phyloP scores from a whole-genome alignment of 2,113 vertebrate genomes.

The Hucho hucho region DNA sequence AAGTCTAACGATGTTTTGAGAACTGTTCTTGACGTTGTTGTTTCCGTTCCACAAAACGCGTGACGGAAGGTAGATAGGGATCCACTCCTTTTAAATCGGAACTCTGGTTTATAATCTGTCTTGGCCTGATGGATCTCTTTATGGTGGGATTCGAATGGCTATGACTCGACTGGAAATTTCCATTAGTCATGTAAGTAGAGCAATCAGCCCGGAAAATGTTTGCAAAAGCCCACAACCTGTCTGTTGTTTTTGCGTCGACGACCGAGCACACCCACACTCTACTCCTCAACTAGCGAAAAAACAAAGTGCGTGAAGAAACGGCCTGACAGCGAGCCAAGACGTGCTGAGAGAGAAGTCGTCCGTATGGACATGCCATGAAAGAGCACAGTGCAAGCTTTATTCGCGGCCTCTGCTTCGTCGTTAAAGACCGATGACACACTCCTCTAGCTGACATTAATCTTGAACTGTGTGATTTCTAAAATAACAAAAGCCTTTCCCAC shows the following conservation, averaged over 20 bases:
- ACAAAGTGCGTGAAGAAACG: not conserved
- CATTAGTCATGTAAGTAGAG: slow-evolving; percentile 70
- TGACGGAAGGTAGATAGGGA: slow-evolving; percentile 42
- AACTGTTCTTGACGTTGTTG: not conserved
- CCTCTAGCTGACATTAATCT: slow-evolving; percentile 75
- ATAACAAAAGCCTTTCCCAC: slow-evolving; percentile 74
- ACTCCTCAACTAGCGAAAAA: slow-evolving; percentile 1
- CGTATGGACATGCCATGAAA: slow-evolving; percentile 59
- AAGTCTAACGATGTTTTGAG: no score
- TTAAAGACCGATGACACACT: slow-evolving; percentile 78
- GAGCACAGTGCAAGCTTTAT: slow-evolving; percentile 75
- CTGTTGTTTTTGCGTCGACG: slow-evolving; percentile 43
- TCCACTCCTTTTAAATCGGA: slow-evolving; percentile 54
- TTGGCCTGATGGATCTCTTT: slow-evolving; percentile 72
- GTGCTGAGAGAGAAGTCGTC: slow-evolving; percentile 68
- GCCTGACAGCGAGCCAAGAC: slow-evolving; percentile 12
- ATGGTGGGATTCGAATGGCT: slow-evolving; percentile 63
- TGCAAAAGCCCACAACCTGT: slow-evolving; percentile 46
- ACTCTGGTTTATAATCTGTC: slow-evolving; percentile 59
- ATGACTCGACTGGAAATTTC: slow-evolving; percentile 70
- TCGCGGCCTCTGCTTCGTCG: slow-evolving; percentile 54
- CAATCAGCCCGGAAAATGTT: slow-evolving; percentile 67
- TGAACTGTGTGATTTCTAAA: slow-evolving; percentile 75
- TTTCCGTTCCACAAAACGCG: not conserved
- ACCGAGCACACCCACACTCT: slow-evolving; percentile 45